Evolutionary conservation across 2,797 vertebrate species (phyloP).

Genomic region (Manis javanica): DNA sequence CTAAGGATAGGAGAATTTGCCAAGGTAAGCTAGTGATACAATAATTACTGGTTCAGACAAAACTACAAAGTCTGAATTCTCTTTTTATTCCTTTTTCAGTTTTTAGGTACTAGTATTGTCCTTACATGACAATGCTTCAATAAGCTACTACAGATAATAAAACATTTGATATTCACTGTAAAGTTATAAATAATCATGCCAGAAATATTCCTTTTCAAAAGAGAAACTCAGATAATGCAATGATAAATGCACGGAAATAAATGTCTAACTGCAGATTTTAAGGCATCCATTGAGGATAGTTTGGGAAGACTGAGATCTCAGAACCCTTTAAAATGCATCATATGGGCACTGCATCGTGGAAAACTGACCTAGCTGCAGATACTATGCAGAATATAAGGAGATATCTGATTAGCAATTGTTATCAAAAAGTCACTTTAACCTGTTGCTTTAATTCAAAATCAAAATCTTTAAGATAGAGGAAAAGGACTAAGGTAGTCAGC

Average conservation of each 20-base stretch:
- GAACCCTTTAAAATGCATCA: neutral
- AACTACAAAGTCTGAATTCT: neutral
- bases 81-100: neutral
- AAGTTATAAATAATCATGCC: neutral
- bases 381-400: neutral
- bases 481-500: neutral
- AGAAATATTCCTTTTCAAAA: constrained; percentile 16
- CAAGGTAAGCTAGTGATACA: neutral
- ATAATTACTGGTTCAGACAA: neutral
- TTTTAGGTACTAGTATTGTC: neutral
- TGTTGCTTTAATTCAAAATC: constrained; percentile 49
- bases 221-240: neutral
- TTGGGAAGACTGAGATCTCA: neutral
- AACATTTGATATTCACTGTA: neutral
- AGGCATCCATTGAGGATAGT: neutral
- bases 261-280: constrained; percentile 2
- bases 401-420: neutral
- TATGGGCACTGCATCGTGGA: neutral
- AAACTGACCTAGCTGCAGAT: neutral
- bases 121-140: neutral
- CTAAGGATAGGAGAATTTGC: neutral
- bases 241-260: neutral
- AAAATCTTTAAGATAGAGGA: constrained; percentile 44
- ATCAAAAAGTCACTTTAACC: constrained; percentile 29
- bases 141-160: neutral